These are phyloP conservation scores for Anthrax anthrax DNA, from an alignment of 2,888 invertebrate genomes.

Conservation along the genomic window DNA sequence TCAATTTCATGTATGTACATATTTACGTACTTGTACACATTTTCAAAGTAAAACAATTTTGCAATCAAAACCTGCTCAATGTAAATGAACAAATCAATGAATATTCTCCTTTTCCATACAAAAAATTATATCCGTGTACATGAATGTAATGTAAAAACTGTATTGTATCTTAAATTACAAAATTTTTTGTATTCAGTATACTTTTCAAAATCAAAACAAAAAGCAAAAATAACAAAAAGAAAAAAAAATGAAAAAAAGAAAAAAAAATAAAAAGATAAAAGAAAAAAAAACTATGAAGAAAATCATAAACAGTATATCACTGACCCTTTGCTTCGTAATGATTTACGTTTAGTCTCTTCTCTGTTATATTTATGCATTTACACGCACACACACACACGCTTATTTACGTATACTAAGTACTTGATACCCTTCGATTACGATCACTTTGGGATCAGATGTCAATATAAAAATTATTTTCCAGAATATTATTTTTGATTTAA, in stretches of 20 bases:
- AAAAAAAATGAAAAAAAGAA: not conserved
- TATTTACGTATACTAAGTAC: no score
- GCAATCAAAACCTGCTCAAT: no score
- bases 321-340: slow-evolving; percentile 8
- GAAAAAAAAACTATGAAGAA: no score
- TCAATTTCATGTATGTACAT: not conserved
- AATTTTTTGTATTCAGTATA: no score
- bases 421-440: slow-evolving; percentile 9
- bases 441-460: slow-evolving; percentile 14
- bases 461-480: slow-evolving; percentile 14
- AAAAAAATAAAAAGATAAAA: slow-evolving; percentile 20
- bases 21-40: no score
- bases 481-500: slow-evolving; percentile 15
- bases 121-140: no score
- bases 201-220: not conserved
- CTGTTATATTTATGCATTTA: not conserved
- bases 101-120: no score
- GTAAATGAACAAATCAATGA: no score
- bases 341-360: slow-evolving; percentile 5
- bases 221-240: not conserved
- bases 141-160: no score
- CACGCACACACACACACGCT: not conserved
- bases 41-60: no score
- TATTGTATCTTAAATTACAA: no score
- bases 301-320: slow-evolving; percentile 6